These are phyloP conservation scores for Unio pictorum DNA, from an alignment of 2,888 invertebrate genomes.

Conservation along the genomic window DNA sequence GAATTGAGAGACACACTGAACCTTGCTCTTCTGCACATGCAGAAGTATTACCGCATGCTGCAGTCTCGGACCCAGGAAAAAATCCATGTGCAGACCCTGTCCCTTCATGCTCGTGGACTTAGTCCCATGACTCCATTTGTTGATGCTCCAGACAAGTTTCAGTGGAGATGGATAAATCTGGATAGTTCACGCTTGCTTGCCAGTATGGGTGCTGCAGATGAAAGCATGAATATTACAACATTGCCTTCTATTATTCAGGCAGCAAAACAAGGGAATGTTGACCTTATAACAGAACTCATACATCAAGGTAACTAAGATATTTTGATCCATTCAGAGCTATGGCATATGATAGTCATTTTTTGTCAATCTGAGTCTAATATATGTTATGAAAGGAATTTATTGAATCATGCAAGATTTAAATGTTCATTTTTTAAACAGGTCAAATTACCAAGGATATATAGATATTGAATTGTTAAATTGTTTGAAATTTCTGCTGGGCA, in stretches of 20 bases:
- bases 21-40: conserved; percentile 69
- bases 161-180: conserved; percentile 67
- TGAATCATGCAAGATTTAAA: too few relatives aligned
- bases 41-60: conserved; percentile 66
- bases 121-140: conserved; percentile 71
- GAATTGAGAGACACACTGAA: conserved; percentile 69
- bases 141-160: conserved; percentile 68
- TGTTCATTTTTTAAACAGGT: too few relatives aligned
- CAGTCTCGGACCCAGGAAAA: conserved; percentile 60
- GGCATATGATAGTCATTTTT: too few relatives aligned
- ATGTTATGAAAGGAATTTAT: too few relatives aligned
- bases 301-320: conserved; percentile 50
- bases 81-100: conserved; percentile 49
- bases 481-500: too few relatives aligned
- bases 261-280: conserved; percentile 60
- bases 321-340: too few relatives aligned
- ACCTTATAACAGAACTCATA: conserved; percentile 56
- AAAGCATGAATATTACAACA: conserved; percentile 50
- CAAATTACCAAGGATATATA: too few relatives aligned
- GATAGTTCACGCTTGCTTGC: conserved; percentile 57
- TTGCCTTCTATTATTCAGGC: conserved; percentile 64
- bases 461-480: too few relatives aligned
- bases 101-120: conserved; percentile 64
- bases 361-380: too few relatives aligned
- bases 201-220: conserved; percentile 47